These are phyloP conservation scores for Formica exsecta DNA, from an alignment of 1,140 invertebrate genomes.

Conservation along the genomic window DNA sequence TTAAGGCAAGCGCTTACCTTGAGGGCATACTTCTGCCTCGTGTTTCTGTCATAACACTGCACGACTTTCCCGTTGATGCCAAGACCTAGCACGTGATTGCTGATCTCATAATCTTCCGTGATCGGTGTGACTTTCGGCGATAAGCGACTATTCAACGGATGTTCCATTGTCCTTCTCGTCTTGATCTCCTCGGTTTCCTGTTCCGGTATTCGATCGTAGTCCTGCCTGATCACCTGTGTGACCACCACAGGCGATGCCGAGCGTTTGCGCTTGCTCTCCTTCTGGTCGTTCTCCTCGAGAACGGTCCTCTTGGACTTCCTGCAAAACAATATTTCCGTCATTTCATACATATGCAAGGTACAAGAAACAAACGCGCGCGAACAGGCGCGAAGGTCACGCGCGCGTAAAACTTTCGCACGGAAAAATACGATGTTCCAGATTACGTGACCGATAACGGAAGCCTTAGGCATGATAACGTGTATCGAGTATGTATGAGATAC, in stretches of 20 bases:
- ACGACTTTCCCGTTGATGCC: constrained; percentile 99
- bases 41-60: constrained; percentile 90
- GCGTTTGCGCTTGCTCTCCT: constrained; percentile 69
- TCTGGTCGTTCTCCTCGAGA: constrained; percentile 66
- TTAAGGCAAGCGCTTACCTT: constrained; percentile 89
- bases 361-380: constrained; percentile 26
- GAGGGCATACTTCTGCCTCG: constrained; percentile 93
- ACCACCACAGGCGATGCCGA: constrained; percentile 50
- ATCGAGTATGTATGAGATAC: constrained; percentile 25
- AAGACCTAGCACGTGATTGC: constrained; percentile 97
- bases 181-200: constrained; percentile 31
- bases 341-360: neutral
- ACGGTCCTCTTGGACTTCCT: constrained; percentile 72
- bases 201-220: constrained; percentile 43
- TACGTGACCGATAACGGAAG: constrained; percentile 52
- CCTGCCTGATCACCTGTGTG: constrained; percentile 38
- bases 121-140: constrained; percentile 92
- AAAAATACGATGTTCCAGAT: constrained; percentile 54
- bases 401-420: neutral
- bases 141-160: constrained; percentile 76
- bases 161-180: constrained; percentile 74
- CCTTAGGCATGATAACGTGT: constrained; percentile 51
- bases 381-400: constrained; percentile 14
- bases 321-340: constrained; percentile 33
- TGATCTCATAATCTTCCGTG: constrained; percentile 97